phyloP scores from a whole-genome alignment of 2,797 vertebrate species.

The Darevskia mixta region DNA sequence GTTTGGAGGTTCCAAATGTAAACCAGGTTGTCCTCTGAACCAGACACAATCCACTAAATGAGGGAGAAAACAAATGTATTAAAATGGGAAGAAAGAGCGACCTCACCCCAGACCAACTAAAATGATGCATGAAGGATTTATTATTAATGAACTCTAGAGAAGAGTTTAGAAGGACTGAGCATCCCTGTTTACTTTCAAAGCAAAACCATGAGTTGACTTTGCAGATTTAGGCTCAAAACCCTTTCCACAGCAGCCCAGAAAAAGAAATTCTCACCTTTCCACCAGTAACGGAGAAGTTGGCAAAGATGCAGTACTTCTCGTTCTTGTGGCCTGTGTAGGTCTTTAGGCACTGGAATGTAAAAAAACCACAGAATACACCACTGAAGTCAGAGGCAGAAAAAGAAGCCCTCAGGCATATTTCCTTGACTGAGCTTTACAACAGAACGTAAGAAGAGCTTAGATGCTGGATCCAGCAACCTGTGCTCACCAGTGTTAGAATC shows the following conservation, averaged over 20 bases:
- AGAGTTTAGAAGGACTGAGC: too few species aligned
- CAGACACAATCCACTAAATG: slow-evolving; percentile 96
- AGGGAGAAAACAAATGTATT: background rate
- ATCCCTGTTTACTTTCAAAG: too few species aligned
- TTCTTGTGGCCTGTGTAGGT: slow-evolving; percentile 99
- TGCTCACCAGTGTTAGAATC: too few species aligned
- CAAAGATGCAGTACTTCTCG: slow-evolving; percentile 99
- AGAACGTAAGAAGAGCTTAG: too few species aligned
- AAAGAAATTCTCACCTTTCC: slow-evolving; percentile 87
- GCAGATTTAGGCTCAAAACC: too few species aligned
- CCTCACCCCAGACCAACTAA: fast-evolving
- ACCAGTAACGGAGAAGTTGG: slow-evolving; percentile 97
- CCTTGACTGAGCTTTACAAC: background rate
- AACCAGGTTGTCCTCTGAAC: slow-evolving; percentile 98
- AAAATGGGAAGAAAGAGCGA: background rate
- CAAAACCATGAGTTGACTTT: too few species aligned
- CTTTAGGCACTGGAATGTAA: slow-evolving; percentile 91
- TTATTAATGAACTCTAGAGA: too few species aligned
- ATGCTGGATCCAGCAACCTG: too few species aligned
- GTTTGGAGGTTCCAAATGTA: slow-evolving; percentile 99
- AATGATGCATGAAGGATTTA: too few species aligned
- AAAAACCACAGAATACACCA: background rate
- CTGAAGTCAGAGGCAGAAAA: too few species aligned
- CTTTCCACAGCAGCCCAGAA: background rate
- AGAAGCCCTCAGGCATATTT: too few species aligned